Evolutionary conservation across 2,888 invertebrate genomes (phyloP), one percentile per base, ranked within the genome.

Genomic region (Alitta virens): DNA sequence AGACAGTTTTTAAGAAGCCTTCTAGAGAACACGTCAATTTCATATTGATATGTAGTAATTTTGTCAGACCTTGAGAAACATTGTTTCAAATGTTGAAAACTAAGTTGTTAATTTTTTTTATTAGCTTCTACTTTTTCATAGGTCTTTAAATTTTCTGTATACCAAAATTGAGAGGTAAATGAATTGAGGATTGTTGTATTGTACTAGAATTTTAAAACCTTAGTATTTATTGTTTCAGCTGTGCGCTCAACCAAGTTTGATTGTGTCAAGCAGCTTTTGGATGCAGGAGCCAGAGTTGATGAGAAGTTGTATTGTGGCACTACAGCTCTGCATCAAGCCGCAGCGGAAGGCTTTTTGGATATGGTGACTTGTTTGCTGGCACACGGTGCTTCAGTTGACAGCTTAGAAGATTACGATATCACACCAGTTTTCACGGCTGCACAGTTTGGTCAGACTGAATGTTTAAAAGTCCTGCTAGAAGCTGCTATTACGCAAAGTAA

Each of bases 341-440:
- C 73, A 12, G 69, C 74, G 51, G 68, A 66, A 26, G 73, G 75
- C 1, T 58, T 62, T 21, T 26, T 62, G 5, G 66, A 71, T 23
- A 64, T 75, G 3, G 65, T 75, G 2, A 53, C 52, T 16, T 60
- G 59, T 38, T 65, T 76, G 1, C 61, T 77, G 7, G 65, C 73
- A 38, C 67, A 72, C 50, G 75, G 75, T 9, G 76, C 76, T 14
- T 61, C 68, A 12, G 55, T 78, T 2, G 69, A 71, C 42, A 57
- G 73, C 23, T 66, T 53, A 33, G 72, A 75, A 43, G 77, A 78
- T 23, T 71, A 73, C 43, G 66, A 72, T 51, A 70, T 81, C 27
- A 78, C 78, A 5, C 79, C 82, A 1, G 60, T 82, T 3, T 80
- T 82, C 62, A 61, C 76, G 7, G 80, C 82, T 16, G 75, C 80